phyloP scores from a whole-genome alignment of 1,140 invertebrate species.

The Lethocerus indicus region DNA sequence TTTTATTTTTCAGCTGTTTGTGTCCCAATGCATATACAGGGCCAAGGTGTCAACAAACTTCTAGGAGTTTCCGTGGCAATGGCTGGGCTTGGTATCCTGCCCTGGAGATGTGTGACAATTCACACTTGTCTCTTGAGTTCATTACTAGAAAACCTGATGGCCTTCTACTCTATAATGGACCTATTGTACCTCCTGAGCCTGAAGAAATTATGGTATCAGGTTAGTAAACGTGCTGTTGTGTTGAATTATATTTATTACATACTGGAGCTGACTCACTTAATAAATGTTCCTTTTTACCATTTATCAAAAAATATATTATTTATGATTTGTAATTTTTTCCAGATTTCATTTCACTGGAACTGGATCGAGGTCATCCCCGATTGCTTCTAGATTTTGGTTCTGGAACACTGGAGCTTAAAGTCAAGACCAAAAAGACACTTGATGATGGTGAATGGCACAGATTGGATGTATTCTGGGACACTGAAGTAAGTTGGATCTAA shows the following conservation, averaged over 20 bases:
- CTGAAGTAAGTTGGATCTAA: no score
- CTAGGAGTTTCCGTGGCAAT: slow-evolving; percentile 77
- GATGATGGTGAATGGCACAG: slow-evolving; percentile 94
- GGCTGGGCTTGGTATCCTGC: slow-evolving; percentile 94
- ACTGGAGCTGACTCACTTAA: background rate
- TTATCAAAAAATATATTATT: background rate
- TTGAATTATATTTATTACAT: background rate
- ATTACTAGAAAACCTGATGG: slow-evolving; percentile 81
- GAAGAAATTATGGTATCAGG: slow-evolving; percentile 75
- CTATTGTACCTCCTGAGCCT: slow-evolving; percentile 75
- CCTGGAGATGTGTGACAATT: slow-evolving; percentile 88
- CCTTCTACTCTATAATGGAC: slow-evolving; percentile 90
- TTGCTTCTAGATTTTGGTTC: slow-evolving; percentile 90
- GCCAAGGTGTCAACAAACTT: slow-evolving; percentile 88
- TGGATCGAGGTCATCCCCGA: slow-evolving; percentile 77
- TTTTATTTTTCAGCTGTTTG: slow-evolving; percentile 41
- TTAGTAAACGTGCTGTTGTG: slow-evolving; percentile 17
- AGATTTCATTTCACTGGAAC: slow-evolving; percentile 86
- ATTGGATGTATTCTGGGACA: slow-evolving; percentile 88
- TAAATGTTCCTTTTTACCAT: background rate
- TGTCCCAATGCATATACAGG: slow-evolving; percentile 85
- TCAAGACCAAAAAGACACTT: slow-evolving; percentile 70
- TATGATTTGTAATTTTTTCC: slow-evolving; percentile 11
- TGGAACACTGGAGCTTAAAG: slow-evolving; percentile 72
- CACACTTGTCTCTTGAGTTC: slow-evolving; percentile 88